Evolutionary conservation across 2,113 vertebrate species (phyloP).

Genomic region (Scolopax mira): DNA sequence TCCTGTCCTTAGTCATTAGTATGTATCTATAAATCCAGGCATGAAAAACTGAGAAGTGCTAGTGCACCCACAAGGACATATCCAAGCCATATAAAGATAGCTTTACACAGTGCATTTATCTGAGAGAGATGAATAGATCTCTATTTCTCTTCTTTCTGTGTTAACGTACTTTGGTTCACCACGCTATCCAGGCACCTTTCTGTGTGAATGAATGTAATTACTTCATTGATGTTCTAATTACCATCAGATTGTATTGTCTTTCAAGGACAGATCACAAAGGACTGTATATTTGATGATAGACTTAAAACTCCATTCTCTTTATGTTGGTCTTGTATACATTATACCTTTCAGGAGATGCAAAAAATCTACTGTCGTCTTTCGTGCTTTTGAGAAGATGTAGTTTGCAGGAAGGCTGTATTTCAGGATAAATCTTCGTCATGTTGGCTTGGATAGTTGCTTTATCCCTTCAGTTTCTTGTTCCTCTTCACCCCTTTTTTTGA

Average conservation of each 20-base stretch:
- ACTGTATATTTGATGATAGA: neutral
- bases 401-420: neutral
- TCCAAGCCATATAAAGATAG: neutral
- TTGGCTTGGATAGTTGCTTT: neutral
- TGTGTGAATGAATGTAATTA: slow-evolving; percentile 23
- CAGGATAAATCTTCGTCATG: neutral
- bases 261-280: neutral
- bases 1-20: neutral
- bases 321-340: neutral
- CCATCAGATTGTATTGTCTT: neutral
- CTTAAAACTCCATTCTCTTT: neutral
- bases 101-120: neutral
- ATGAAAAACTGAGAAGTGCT: neutral
- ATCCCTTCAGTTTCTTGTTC: neutral
- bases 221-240: slow-evolving; percentile 22
- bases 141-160: neutral
- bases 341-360: neutral
- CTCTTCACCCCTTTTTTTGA: neutral
- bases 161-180: neutral
- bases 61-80: neutral
- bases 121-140: neutral
- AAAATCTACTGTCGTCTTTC: neutral
- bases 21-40: neutral
- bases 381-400: neutral
- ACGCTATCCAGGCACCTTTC: neutral